Conservation (phyloP, 1,140 invertebrate genomes). For the Tribolium castaneum region DNA sequence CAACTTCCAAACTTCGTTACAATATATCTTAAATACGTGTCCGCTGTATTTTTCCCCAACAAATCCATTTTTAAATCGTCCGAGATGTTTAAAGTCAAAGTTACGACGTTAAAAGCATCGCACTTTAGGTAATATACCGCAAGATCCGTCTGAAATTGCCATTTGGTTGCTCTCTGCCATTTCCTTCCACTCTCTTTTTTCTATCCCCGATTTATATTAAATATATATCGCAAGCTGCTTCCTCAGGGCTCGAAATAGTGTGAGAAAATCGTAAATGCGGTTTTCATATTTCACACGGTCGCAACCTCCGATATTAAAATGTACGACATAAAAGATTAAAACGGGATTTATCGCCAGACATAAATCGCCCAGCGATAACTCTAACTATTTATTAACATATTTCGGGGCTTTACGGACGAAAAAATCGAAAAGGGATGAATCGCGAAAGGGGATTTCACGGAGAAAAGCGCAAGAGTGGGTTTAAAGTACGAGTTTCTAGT, state of each 20-base stretch:
- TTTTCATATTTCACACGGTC: constrained; percentile 35
- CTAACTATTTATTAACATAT: constrained; percentile 32
- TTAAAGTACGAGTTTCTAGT: too few relatives aligned
- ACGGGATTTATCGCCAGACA: neutral
- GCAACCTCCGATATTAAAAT: constrained; percentile 27
- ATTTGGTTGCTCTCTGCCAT: neutral
- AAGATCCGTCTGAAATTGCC: neutral
- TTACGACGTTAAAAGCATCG: neutral
- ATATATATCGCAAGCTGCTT: constrained; percentile 33
- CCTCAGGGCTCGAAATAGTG: neutral
- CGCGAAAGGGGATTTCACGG: neutral
- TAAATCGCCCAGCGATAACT: neutral
- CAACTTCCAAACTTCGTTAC: neutral
- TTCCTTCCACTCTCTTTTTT: neutral
- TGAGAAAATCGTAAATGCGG: constrained; percentile 35
- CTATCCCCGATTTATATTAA: constrained; percentile 25
- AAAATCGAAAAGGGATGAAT: neutral
- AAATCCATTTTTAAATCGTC: neutral
- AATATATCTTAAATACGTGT: neutral
- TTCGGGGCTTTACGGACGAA: neutral
- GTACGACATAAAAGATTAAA: constrained; percentile 30
- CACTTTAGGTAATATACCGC: neutral
- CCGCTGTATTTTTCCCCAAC: neutral
- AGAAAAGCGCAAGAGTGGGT: too few relatives aligned
- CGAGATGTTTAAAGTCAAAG: neutral